Evolutionary conservation across 2,888 invertebrate genomes (phyloP), one percentile per base, ranked within the genome.

Genomic region (Scaptomyza parva): DNA sequence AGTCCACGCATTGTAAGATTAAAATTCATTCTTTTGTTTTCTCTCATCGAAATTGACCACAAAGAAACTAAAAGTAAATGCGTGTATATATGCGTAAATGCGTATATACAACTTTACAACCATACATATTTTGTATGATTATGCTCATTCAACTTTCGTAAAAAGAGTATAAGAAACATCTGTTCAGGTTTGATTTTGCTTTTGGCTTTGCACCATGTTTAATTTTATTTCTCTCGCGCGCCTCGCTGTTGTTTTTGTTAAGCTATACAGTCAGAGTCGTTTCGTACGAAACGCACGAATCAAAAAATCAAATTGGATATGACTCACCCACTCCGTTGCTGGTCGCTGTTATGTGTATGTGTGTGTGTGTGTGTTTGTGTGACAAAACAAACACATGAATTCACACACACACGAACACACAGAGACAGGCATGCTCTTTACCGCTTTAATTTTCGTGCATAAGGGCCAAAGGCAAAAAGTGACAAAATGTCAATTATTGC

Each of bases 271-370:
- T 88, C 87, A 89, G 72, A 68, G 70, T 66, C 65, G 70, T 77
- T 88, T 88, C 82, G 72, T 76, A 76, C 70, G 84, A 89, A 88
- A 80, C 65, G 59, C 88, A 81, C 53, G 61, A 78, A 75, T 73
- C 63, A 75, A 84, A 75, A 75, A 80, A 77, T 78, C 74, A 75
- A 79, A 70, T 78, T 78, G 79, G 53, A 76, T 63, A 81, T 88
- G 88, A 88, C 71, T 88, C 88, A 88, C 85, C 48, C 72, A 66
- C 59, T 57, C 9, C 24, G 39, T 28, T 66, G 44, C 44, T 45
- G 37, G 44, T 47, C 41, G 69, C 54, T 52, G n/a, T n/a, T n/a
- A n/a, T n/a, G n/a, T n/a, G n/a, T 43, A 8, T 30, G 47, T 47
- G 20, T 57, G 50, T 52, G 28, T 45, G 63, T 55, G 5, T 47